phyloP scores from a whole-genome alignment of 2,797 vertebrate genomes.

The Tragelaphus oryx region DNA sequence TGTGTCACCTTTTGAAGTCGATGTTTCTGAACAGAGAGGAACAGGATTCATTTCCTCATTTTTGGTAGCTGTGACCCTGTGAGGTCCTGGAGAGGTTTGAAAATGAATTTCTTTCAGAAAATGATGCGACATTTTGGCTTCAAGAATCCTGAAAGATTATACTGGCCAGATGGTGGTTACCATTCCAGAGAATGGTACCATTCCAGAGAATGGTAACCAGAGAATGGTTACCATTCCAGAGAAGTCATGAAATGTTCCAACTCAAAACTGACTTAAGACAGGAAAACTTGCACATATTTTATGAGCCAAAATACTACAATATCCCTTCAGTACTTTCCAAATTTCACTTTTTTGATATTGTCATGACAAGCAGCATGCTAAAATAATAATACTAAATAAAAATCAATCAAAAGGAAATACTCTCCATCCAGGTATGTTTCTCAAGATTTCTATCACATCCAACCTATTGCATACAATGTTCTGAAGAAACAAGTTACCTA shows the following conservation, averaged over 20 bases:
- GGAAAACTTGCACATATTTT: neutral
- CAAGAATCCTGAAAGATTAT: neutral
- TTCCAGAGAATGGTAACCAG: no score
- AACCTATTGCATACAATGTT: neutral
- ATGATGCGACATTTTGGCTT: neutral
- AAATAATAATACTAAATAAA: constrained; percentile 21
- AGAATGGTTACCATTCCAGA: constrained; percentile 6
- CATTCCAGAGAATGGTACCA: constrained; percentile 13
- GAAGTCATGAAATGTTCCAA: constrained; percentile 26
- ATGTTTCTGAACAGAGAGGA: neutral
- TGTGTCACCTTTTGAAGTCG: neutral
- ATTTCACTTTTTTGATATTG: neutral
- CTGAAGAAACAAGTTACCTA: neutral
- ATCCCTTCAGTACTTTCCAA: neutral
- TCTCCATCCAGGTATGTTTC: neutral
- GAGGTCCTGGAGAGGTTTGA: neutral
- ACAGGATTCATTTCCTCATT: neutral
- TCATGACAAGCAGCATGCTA: neutral
- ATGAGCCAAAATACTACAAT: constrained; percentile 34
- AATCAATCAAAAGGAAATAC: neutral
- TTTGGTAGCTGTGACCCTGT: neutral
- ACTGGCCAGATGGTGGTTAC: constrained; percentile 37
- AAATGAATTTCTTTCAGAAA: neutral
- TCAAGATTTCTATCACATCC: neutral
- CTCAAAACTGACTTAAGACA: constrained; percentile 25